phyloP scores from a whole-genome alignment of 2,113 vertebrate genomes.

The Acanthisitta chloris region DNA sequence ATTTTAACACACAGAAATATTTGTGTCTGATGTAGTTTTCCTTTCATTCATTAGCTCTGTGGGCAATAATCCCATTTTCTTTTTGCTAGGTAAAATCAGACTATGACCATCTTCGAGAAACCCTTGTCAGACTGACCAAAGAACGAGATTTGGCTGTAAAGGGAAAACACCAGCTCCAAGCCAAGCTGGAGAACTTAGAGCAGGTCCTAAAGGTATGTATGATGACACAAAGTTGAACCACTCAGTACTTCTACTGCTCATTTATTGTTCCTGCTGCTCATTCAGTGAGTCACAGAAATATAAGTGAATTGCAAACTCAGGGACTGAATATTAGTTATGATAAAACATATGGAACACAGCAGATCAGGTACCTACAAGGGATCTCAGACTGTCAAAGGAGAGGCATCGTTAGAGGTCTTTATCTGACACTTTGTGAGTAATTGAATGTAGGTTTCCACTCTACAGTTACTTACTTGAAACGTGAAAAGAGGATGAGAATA shows the following conservation, averaged over 20 bases:
- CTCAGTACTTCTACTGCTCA: not conserved
- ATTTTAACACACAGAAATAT: not conserved
- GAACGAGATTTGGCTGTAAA: constrained; percentile 86
- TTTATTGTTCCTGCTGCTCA: not conserved
- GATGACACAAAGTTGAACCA: rapidly evolving
- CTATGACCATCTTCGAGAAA: constrained; percentile 81
- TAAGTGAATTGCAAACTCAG: not conserved
- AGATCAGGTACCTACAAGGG: not conserved
- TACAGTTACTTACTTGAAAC: not conserved
- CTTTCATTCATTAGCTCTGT: not conserved
- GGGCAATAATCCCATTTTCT: not conserved
- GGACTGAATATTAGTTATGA: not conserved
- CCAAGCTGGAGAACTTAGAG: constrained; percentile 99
- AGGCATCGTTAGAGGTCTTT: not conserved
- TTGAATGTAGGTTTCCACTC: not conserved
- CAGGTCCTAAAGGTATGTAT: constrained; percentile 95
- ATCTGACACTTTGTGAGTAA: rapidly evolving
- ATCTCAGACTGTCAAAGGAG: not conserved
- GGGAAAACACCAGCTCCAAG: constrained; percentile 89
- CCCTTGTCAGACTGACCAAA: constrained; percentile 81
- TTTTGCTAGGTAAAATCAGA: constrained; percentile 83
- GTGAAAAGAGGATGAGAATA: not conserved
- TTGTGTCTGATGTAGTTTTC: not conserved
- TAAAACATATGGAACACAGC: rapidly evolving
- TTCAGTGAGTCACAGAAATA: not conserved